These are phyloP conservation scores for Pungitius pungitius DNA, from an alignment of 2,113 vertebrate species.

Conservation along the genomic window DNA sequence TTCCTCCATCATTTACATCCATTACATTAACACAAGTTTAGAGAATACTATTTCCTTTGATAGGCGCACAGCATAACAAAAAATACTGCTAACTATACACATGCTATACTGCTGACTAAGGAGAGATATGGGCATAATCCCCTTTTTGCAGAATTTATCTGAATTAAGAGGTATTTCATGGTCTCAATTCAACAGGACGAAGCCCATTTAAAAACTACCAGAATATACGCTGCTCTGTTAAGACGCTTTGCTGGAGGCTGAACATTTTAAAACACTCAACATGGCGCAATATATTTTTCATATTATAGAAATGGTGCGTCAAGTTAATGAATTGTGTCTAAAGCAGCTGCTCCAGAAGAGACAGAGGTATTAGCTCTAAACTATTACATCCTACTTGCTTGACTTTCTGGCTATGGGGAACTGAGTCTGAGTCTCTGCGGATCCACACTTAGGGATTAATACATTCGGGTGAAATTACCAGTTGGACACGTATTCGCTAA, in stretches of 20 bases:
- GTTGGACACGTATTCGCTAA: not conserved
- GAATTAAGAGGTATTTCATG: not conserved
- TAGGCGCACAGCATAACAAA: not conserved
- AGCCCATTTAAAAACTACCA: not conserved
- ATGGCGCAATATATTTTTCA: not conserved
- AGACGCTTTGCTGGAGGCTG: conserved; percentile 7
- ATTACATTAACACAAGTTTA: not conserved
- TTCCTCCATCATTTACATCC: conserved; percentile 3
- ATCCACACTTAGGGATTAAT: conserved; percentile 46
- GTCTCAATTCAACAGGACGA: not conserved
- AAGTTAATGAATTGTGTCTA: conserved; percentile 22
- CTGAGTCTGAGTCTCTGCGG: conserved; percentile 29
- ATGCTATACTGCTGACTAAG: not conserved
- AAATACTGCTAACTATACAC: too few relatives aligned
- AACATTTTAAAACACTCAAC: conserved; percentile 13
- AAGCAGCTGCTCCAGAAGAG: not conserved
- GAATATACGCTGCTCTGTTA: conserved; percentile 2
- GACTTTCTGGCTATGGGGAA: conserved; percentile 15
- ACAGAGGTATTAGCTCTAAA: conserved; percentile 21
- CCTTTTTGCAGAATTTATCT: not conserved
- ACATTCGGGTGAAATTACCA: not conserved
- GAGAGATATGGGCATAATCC: not conserved
- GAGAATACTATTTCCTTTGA: not conserved
- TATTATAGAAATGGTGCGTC: conserved; percentile 14
- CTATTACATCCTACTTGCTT: conserved; percentile 7